These are phyloP conservation scores for Pipra filicauda DNA, from an alignment of 2,113 vertebrate species.

Conservation along the genomic window DNA sequence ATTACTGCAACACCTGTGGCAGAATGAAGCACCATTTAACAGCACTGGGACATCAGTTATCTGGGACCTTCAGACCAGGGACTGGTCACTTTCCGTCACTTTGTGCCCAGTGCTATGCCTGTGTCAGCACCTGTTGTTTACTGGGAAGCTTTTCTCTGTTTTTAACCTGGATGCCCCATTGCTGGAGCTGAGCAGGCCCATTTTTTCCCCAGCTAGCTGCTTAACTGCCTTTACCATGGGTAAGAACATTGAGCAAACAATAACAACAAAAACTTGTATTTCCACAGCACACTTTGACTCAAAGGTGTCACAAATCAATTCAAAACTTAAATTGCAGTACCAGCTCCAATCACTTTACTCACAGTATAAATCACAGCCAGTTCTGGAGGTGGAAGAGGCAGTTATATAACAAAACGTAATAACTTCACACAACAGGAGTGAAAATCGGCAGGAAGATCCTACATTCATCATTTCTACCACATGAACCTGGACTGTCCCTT, in stretches of 20 bases:
- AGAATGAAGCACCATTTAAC: not conserved
- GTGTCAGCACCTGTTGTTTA: not conserved
- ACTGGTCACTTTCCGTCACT: not conserved
- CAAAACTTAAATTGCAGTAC: conserved; percentile 61
- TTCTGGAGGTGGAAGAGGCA: conserved; percentile 39
- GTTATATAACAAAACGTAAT: conserved; percentile 30
- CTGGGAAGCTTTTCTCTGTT: not conserved
- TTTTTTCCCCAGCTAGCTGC: conserved; percentile 1
- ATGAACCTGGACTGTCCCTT: not conserved
- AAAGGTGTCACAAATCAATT: conserved; percentile 62
- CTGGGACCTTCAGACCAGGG: not conserved
- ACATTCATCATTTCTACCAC: conserved; percentile 11
- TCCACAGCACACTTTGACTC: conserved; percentile 32
- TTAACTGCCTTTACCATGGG: not conserved
- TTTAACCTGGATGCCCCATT: not conserved
- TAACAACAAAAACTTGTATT: conserved; percentile 38
- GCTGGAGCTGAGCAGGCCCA: not conserved
- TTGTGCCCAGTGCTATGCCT: not conserved
- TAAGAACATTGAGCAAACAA: conserved; percentile 28
- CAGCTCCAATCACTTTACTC: conserved; percentile 53
- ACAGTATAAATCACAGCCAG: conserved; percentile 52
- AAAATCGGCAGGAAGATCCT: conserved; percentile 43
- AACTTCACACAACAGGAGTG: conserved; percentile 28
- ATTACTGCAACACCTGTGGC: not conserved
- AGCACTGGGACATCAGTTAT: not conserved